phyloP scores from a whole-genome alignment of 1,140 invertebrate genomes.

The Zaprionus lachaisei region DNA sequence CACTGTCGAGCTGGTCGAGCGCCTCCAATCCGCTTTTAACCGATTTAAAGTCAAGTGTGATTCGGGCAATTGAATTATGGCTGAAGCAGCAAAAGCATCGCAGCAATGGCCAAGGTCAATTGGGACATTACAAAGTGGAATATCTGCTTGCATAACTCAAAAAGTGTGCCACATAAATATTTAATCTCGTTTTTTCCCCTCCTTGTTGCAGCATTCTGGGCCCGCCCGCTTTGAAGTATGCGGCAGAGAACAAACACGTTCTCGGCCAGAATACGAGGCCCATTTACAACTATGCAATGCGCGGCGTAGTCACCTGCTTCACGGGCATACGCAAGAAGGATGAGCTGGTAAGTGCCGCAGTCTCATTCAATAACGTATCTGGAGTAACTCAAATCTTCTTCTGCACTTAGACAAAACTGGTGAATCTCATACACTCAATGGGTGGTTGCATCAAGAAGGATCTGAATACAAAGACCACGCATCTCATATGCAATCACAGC shows the following conservation, averaged over 20 bases:
- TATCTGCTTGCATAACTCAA: slow-evolving; percentile 77
- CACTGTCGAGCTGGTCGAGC: slow-evolving; percentile 2
- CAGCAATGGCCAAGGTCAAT: slow-evolving; percentile 70
- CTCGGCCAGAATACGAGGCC: slow-evolving; percentile 90
- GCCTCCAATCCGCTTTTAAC: slow-evolving; percentile 7
- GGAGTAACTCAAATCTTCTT: neutral
- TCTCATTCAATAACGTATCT: slow-evolving; percentile 63
- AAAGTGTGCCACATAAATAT: slow-evolving; percentile 82
- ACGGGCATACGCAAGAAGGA: slow-evolving; percentile 95
- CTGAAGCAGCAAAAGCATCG: slow-evolving; percentile 4
- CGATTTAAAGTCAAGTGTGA: slow-evolving; percentile 32
- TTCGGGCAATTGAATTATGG: slow-evolving; percentile 42
- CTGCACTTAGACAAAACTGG: slow-evolving; percentile 89
- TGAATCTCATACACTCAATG: slow-evolving; percentile 96
- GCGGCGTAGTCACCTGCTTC: slow-evolving; percentile 93
- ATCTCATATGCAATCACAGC: slow-evolving; percentile 94
- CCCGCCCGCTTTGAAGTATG: slow-evolving; percentile 90
- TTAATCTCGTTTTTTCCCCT: slow-evolving; percentile 56
- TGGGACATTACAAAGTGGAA: slow-evolving; percentile 59
- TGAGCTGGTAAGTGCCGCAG: slow-evolving; percentile 89
- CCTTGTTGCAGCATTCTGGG: slow-evolving; percentile 88
- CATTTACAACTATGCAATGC: slow-evolving; percentile 94
- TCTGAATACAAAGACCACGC: slow-evolving; percentile 94
- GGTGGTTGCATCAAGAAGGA: slow-evolving; percentile 96
- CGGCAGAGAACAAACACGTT: slow-evolving; percentile 89